These are phyloP conservation scores for Parnassius apollo DNA, from an alignment of 2,888 invertebrate species.

Conservation along the genomic window DNA sequence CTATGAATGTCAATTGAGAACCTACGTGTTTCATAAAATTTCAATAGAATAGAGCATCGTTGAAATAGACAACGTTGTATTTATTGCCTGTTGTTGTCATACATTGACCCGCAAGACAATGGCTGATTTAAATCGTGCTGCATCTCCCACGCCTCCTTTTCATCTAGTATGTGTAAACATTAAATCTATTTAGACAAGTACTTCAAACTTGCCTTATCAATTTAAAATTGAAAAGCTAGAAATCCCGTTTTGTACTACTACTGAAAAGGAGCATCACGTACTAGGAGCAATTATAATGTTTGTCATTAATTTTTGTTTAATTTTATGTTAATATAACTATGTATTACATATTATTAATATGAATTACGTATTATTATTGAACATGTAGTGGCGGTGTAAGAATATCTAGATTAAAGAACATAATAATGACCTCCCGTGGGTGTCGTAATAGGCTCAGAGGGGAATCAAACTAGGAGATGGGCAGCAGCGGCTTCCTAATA, in stretches of 20 bases:
- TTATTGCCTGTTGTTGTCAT: slow-evolving; percentile 20
- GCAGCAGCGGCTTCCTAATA: too few relatives aligned
- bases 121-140: slow-evolving; percentile 18
- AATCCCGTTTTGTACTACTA: neutral
- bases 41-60: slow-evolving; percentile 23
- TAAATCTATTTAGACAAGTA: slow-evolving; percentile 4
- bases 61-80: slow-evolving; percentile 23
- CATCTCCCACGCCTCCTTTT: slow-evolving; percentile 6
- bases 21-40: slow-evolving; percentile 25
- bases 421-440: too few relatives aligned
- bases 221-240: neutral
- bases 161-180: slow-evolving; percentile 11
- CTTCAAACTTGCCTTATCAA: slow-evolving; percentile 1
- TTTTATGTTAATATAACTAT: neutral
- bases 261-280: slow-evolving; percentile 10
- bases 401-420: too few relatives aligned
- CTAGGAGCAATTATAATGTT: slow-evolving; percentile 22
- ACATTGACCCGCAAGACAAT: slow-evolving; percentile 24
- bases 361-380: too few relatives aligned
- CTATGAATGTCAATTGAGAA: slow-evolving; percentile 20
- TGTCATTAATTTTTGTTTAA: neutral
- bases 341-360: too few relatives aligned
- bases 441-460: too few relatives aligned
- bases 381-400: too few relatives aligned
- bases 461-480: too few relatives aligned